Base-by-base conservation (phyloP, 2,113 vertebrate species). In the Calypte anna region DNA sequence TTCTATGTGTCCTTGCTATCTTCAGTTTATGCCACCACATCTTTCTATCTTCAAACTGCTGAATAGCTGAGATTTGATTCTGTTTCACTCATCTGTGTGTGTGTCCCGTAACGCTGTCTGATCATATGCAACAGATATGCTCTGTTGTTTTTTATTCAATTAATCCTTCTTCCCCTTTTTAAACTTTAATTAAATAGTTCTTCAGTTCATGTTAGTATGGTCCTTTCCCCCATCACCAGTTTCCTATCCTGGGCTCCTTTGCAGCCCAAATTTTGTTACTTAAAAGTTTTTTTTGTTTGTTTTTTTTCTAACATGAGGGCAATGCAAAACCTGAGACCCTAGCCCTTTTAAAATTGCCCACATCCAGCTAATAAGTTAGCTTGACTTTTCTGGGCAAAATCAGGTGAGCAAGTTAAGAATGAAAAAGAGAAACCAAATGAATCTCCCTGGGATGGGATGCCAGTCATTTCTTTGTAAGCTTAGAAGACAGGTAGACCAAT, bases 61-160 rank as follows among this genome's bases (percentile, higher is more conserved):
- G 20, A 46, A 38, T 40, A 86, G 46, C 24, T 81, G 68, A 74
- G 46, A 46, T 58, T 66, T 90, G 23, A 54, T 62, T 62, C 46
- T 36, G 21, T 76, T 86, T 27, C 27, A 27, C 12, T 27, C 3
- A 31, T 64, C 40, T 18, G 14, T 1, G 0, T 0, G 0, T 18
- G 28, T 31, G 24, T 38, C 10, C 28, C 44, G 21, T 69, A 55
- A 62, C 17, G 20, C 44, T 72, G 7, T 9, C 48, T 87, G 38
- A 51, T 19, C n/a, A 24, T 19, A 44, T 11, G 38, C 68, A 78
- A 69, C 22, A 70, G 59, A 51, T 19, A 55, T 3, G 11, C 15
- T 67, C 64, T 59, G 51, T 63, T 50, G 9, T 51, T 91, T 66
- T 69, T 38, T 19, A 58, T 27, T 83, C 19, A 36, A 36, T 61